A percentile compares a stretch with the other conserved stretches of the same genome.
phyloP scores from a whole-genome alignment of 2,113 vertebrate species.

The Phrynosoma blainvillii region DNA sequence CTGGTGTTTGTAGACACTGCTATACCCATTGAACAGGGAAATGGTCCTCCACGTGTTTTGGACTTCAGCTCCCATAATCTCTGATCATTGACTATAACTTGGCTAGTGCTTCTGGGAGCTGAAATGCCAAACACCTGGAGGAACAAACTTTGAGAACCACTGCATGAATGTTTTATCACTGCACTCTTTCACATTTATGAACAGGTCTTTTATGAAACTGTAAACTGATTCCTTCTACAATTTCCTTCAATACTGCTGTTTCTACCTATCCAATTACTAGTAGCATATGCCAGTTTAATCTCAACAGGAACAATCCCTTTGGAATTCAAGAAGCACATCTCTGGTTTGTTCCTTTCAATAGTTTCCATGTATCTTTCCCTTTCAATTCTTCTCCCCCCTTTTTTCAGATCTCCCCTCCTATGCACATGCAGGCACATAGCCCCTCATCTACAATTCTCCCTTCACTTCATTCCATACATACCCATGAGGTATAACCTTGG shows the following conservation, averaged over 20 bases:
- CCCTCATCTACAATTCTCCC: not conserved
- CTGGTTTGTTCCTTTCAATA: not conserved
- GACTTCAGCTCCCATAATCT: no score
- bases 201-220: not conserved
- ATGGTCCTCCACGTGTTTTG: not conserved
- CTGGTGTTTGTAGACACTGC: not conserved
- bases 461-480: not conserved
- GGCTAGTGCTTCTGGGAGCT: no score
- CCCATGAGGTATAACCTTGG: no score
- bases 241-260: not conserved
- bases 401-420: not conserved
- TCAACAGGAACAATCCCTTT: not conserved
- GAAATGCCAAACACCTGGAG: no score
- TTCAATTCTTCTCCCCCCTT: not conserved
- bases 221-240: not conserved
- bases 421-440: not conserved
- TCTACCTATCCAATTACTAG: not conserved
- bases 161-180: not conserved
- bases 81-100: no score
- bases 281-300: not conserved
- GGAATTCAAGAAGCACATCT: not conserved
- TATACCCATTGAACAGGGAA: not conserved
- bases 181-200: not conserved
- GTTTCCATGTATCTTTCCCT: not conserved
- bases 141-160: not conserved